A percentile compares a stretch with the other conserved stretches of the same genome.
Evolutionary conservation across 2,113 vertebrate genomes (phyloP).

Genomic region (Orientallactaga bullata): DNA sequence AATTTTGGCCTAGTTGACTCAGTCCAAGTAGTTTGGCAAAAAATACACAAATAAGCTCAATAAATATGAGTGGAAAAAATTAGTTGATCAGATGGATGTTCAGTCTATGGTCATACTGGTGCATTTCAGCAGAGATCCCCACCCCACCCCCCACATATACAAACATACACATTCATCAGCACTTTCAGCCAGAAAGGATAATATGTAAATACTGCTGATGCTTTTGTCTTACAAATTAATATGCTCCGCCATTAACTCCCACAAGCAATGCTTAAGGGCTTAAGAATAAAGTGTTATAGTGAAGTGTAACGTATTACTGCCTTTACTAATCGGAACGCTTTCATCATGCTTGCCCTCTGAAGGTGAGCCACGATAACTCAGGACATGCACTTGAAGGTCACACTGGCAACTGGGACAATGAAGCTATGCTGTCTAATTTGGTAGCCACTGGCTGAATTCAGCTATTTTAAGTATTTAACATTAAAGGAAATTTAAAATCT

Average conservation of each 20-base stretch:
- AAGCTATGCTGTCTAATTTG: neutral
- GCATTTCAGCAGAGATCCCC: constrained; percentile 33
- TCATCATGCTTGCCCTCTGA: constrained; percentile 31
- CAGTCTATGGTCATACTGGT: neutral
- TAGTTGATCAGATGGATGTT: neutral
- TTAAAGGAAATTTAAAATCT: neutral
- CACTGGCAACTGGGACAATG: neutral
- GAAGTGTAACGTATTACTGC: constrained; percentile 42
- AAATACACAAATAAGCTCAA: neutral
- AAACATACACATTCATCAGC: neutral
- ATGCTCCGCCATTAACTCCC: constrained; percentile 52
- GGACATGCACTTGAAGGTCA: constrained; percentile 3
- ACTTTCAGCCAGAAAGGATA: constrained; percentile 25
- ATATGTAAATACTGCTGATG: neutral
- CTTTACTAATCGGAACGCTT: constrained; percentile 39
- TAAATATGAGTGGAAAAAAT: neutral
- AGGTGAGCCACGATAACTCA: constrained; percentile 48
- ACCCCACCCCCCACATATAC: neutral
- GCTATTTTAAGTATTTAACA: constrained; percentile 4
- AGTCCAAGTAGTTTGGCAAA: constrained; percentile 39
- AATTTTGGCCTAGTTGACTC: constrained; percentile 17
- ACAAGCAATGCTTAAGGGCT: constrained; percentile 51
- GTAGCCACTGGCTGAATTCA: neutral
- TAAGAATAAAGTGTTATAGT: constrained; percentile 52
- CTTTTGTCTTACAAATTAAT: constrained; percentile 58